Evolutionary conservation across 2,888 invertebrate species (phyloP).

Genomic region (Callyntrura sp.): DNA sequence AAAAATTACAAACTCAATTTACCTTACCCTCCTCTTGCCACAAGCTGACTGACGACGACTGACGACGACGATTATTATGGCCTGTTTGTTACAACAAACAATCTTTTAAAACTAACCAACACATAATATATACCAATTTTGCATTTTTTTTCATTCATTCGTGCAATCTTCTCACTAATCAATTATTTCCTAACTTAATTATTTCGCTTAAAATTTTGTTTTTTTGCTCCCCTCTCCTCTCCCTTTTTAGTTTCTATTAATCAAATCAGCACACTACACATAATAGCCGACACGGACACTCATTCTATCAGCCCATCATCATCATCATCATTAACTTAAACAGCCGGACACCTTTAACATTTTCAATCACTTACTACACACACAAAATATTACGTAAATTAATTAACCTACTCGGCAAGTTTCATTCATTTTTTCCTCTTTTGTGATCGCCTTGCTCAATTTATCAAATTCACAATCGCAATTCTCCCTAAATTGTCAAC

Average conservation of each 20-base stretch:
- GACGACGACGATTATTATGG: too few relatives aligned
- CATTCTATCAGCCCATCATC: too few relatives aligned
- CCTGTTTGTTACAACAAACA: too few relatives aligned
- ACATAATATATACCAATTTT: too few relatives aligned
- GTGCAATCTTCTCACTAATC: too few relatives aligned
- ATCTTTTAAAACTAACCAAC: too few relatives aligned
- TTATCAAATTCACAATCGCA: slow-evolving; percentile 2
- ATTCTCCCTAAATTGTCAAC: background rate
- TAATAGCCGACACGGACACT: too few relatives aligned
- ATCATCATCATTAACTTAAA: background rate
- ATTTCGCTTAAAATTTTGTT: background rate
- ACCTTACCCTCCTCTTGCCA: background rate
- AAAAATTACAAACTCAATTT: background rate
- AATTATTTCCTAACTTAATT: too few relatives aligned
- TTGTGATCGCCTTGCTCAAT: too few relatives aligned
- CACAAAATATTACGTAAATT: background rate
- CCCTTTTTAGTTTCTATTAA: background rate
- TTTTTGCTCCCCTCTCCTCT: background rate
- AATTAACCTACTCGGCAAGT: background rate
- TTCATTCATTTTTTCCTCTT: background rate
- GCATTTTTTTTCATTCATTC: too few relatives aligned
- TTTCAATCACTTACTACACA: background rate
- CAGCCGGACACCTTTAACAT: background rate
- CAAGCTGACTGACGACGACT: too few relatives aligned
- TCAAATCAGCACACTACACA: slow-evolving; percentile 23